Base-by-base conservation (phyloP, 1,140 invertebrate species). In the Oryctes rhinoceros region DNA sequence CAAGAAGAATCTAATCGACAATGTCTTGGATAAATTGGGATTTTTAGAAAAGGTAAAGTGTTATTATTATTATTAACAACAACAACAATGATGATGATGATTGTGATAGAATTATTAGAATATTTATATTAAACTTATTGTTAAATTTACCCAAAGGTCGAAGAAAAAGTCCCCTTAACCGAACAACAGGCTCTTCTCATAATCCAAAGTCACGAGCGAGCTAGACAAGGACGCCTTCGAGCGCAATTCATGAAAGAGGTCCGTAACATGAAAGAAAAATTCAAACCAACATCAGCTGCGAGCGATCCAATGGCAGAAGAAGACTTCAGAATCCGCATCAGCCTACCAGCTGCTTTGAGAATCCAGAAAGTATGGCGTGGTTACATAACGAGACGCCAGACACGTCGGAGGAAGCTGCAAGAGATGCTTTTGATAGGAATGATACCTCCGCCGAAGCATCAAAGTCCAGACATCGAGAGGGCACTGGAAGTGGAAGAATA, bases 191-290 rank as follows among this genome's bases (percentile, higher is more conserved):
- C 96, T 0, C 93, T 98, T 49, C 89, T 92, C 44, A 89, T 97
- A 1, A 94, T 99, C 79, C 97, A 98, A 87, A 93, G 92, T 37
- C 96, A 98, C 85, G 97, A 98, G 88, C 88, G 97, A 83, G 97
- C 96, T 0, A 90, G 97, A 62, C 97, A 98, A 87, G 97, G 95
- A 30, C 89, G 96, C 65, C 83, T 95, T 4, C 89, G 96, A 82
- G 93, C 95, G 10, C 94, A 97, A 85, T 96, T 97, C 83, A 97
- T 98, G 94, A 94, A 94, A 87, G 96, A 97, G 88, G 77, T 98
- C 78, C 89, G 93, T 35, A 89, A 92, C 24, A 89, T 94, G 80
- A 96, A 95, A 87, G 94, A 95, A 82, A 94, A 92, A 84, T 90
- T 91, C 9, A 92, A 93, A 83, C 85, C 89, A 11, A 90, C n/a